Evolutionary conservation across 2,888 invertebrate genomes (phyloP).

Genomic region (Ochropacha duplaris): DNA sequence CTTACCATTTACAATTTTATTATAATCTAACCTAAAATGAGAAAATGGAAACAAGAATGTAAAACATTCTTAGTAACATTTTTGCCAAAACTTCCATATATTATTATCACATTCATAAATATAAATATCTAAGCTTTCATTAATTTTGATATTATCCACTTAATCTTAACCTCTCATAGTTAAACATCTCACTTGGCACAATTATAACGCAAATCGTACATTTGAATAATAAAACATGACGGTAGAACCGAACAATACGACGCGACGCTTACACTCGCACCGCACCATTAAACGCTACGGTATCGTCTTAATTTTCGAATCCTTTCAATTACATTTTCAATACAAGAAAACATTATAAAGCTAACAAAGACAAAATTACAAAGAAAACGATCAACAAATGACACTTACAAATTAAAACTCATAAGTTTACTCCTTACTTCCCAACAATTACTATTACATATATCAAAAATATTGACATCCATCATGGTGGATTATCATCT

Average conservation of each 20-base stretch:
- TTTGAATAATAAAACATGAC: slow-evolving; percentile 63
- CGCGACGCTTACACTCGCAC: slow-evolving; percentile 55
- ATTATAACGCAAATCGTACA: slow-evolving; percentile 76
- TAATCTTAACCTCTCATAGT: slow-evolving; percentile 79
- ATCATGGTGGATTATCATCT: slow-evolving; percentile 46
- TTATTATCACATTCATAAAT: slow-evolving; percentile 80
- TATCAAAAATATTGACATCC: slow-evolving; percentile 73
- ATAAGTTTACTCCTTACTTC: slow-evolving; percentile 71
- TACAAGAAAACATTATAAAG: slow-evolving; percentile 77
- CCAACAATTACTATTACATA: slow-evolving; percentile 71
- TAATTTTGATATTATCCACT: slow-evolving; percentile 81
- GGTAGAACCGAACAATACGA: slow-evolving; percentile 59
- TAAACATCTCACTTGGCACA: slow-evolving; percentile 82
- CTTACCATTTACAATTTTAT: slow-evolving; percentile 39
- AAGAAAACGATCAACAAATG: slow-evolving; percentile 81
- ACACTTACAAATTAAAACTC: slow-evolving; percentile 80
- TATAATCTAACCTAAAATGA: slow-evolving; percentile 60
- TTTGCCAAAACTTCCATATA: slow-evolving; percentile 80
- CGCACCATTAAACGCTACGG: slow-evolving; percentile 59
- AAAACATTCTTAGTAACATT: slow-evolving; percentile 59
- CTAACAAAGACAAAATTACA: slow-evolving; percentile 80
- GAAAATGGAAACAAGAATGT: slow-evolving; percentile 63
- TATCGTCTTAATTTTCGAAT: slow-evolving; percentile 55
- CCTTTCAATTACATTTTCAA: slow-evolving; percentile 56
- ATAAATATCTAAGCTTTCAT: slow-evolving; percentile 77